These are phyloP conservation scores for Phengaris arion DNA, from an alignment of 2,888 invertebrate genomes.

Conservation along the genomic window DNA sequence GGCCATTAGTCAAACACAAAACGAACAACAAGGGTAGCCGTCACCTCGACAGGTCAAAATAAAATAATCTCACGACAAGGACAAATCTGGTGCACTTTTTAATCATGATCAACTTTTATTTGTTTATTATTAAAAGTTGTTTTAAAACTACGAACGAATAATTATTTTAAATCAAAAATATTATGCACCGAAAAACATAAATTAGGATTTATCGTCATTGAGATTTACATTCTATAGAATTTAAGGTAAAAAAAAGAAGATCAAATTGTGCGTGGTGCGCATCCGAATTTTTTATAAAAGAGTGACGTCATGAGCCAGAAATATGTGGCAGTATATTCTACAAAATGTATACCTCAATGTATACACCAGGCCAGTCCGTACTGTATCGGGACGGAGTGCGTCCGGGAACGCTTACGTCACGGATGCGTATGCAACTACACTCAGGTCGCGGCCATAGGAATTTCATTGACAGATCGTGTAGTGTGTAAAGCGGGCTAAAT, in stretches of 20 bases:
- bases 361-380: background rate
- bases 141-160: too few relatives aligned
- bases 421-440: slow-evolving; percentile 16
- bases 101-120: background rate
- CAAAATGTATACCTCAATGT: background rate
- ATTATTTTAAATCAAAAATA: too few relatives aligned
- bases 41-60: slow-evolving; percentile 45
- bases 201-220: background rate
- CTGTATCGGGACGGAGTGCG: slow-evolving; percentile 6
- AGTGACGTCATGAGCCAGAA: slow-evolving; percentile 4
- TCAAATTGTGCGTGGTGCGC: slow-evolving; percentile 7
- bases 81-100: slow-evolving; percentile 52
- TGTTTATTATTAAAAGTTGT: too few relatives aligned
- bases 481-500: background rate
- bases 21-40: slow-evolving; percentile 52
- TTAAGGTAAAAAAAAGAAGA: background rate
- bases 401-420: slow-evolving; percentile 8
- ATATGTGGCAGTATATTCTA: slow-evolving; percentile 4
- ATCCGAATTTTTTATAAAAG: background rate
- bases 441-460: slow-evolving; percentile 31
- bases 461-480: slow-evolving; percentile 34
- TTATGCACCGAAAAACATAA: too few relatives aligned
- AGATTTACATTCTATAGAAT: slow-evolving; percentile 12
- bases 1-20: slow-evolving; percentile 70
- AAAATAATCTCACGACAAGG: slow-evolving; percentile 68